Conservation (phyloP, 2,888 invertebrate genomes). For the Phaonia tiefii region DNA sequence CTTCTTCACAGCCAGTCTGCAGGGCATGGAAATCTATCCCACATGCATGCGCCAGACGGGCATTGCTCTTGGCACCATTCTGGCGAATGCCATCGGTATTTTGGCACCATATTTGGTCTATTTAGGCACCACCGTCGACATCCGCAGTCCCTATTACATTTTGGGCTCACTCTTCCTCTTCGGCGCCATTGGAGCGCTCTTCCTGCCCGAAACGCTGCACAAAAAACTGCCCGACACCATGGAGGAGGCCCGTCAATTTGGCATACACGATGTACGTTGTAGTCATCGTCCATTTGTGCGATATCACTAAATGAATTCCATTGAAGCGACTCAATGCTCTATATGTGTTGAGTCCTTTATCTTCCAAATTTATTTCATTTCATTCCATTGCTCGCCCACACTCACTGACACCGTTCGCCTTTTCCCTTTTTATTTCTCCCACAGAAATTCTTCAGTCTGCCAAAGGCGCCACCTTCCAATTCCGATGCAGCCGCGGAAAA, state of each 20-base stretch:
- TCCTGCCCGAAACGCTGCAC: constrained; percentile 85
- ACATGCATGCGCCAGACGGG: constrained; percentile 86
- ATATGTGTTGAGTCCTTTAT: constrained; percentile 16
- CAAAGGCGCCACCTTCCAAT: constrained; percentile 73
- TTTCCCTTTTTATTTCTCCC: constrained; percentile 27
- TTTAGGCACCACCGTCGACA: constrained; percentile 81
- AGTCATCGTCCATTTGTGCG: background rate
- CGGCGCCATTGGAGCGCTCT: constrained; percentile 81
- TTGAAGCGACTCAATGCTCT: constrained; percentile 23
- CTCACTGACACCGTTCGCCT: background rate
- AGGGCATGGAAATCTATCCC: constrained; percentile 85
- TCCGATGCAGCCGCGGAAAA: constrained; percentile 67
- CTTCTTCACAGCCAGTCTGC: constrained; percentile 83
- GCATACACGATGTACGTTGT: constrained; percentile 79
- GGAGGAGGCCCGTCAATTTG: constrained; percentile 83
- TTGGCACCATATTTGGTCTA: constrained; percentile 84
- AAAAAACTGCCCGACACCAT: constrained; percentile 84
- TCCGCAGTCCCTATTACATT: constrained; percentile 80
- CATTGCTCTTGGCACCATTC: constrained; percentile 83
- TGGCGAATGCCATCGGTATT: constrained; percentile 82
- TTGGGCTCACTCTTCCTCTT: constrained; percentile 79
- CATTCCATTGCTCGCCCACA: constrained; percentile 18
- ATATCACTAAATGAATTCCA: constrained; percentile 33
- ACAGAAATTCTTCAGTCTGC: constrained; percentile 80
- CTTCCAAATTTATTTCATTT: constrained; percentile 61